These are phyloP conservation scores for Natator depressus DNA, from an alignment of 2,113 vertebrate genomes.

Conservation along the genomic window DNA sequence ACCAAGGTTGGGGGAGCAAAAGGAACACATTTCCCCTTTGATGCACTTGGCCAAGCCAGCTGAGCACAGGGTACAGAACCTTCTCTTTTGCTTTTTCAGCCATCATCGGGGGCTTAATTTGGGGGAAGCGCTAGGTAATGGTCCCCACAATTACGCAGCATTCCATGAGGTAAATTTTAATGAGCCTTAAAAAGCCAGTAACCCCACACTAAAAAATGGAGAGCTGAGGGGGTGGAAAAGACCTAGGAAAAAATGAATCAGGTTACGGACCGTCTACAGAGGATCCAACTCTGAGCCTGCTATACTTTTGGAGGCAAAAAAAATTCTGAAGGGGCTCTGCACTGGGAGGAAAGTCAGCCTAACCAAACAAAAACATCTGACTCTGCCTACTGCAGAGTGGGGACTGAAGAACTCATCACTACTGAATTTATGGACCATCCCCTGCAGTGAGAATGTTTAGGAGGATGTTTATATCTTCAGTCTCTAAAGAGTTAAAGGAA, in stretches of 20 bases:
- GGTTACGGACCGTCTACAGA: neutral
- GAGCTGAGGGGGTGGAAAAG: neutral
- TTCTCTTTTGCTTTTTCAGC: neutral
- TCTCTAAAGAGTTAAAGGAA: neutral
- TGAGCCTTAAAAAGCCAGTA: neutral
- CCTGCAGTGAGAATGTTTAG: neutral
- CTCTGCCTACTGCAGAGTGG: neutral
- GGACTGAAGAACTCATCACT: neutral
- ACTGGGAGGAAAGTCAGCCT: neutral
- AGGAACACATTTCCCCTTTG: neutral
- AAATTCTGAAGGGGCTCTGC: neutral
- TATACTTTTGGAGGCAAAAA: neutral
- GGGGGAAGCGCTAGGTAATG: neutral
- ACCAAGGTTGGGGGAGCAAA: neutral
- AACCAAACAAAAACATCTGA: neutral
- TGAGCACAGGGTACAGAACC: neutral
- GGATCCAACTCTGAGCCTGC: neutral
- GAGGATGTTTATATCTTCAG: neutral
- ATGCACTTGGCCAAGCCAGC: neutral
- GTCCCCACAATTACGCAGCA: neutral
- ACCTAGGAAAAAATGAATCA: neutral
- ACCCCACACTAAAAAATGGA: neutral
- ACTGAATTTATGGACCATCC: neutral
- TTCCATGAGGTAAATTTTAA: neutral
- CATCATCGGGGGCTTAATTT: neutral